Evolutionary conservation across 2,888 invertebrate genomes (phyloP).

Genomic region (Metalampra italica): DNA sequence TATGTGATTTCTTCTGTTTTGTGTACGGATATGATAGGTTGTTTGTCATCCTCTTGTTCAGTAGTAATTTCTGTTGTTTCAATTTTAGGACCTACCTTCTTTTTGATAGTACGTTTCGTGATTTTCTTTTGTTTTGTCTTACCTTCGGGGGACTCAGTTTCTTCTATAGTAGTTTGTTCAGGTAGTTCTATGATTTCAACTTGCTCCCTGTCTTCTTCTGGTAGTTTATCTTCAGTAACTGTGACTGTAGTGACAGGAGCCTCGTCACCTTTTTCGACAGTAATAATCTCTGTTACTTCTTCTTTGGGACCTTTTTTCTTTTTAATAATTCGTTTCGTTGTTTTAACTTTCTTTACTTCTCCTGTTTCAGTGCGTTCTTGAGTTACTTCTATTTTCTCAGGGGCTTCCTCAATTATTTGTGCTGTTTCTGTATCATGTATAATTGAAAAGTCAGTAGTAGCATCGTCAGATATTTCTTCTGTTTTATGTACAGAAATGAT

Average conservation of each 20-base stretch:
- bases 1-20: constrained; percentile 23
- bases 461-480: constrained; percentile 13
- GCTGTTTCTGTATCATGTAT: constrained; percentile 20
- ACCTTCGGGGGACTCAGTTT: constrained; percentile 31
- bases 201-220: constrained; percentile 31
- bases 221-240: constrained; percentile 24
- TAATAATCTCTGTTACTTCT: constrained; percentile 19
- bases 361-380: constrained; percentile 48
- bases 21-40: constrained; percentile 34
- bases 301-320: constrained; percentile 32
- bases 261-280: constrained; percentile 18
- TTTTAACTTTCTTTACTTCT: constrained; percentile 17
- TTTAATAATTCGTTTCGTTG: constrained; percentile 23
- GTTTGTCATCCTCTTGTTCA: constrained; percentile 32
- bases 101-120: constrained; percentile 33
- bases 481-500: constrained; percentile 31
- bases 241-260: constrained; percentile 23
- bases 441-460: constrained; percentile 17
- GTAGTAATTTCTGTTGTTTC: constrained; percentile 20
- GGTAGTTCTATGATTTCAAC: constrained; percentile 36
- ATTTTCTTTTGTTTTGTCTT: constrained; percentile 37
- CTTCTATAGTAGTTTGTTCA: constrained; percentile 33
- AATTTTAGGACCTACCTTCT: constrained; percentile 30
- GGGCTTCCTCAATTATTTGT: constrained; percentile 28
- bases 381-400: constrained; percentile 37